Base-by-base conservation (phyloP, 2,113 vertebrate genomes). In the Phylloscopus trochilus region DNA sequence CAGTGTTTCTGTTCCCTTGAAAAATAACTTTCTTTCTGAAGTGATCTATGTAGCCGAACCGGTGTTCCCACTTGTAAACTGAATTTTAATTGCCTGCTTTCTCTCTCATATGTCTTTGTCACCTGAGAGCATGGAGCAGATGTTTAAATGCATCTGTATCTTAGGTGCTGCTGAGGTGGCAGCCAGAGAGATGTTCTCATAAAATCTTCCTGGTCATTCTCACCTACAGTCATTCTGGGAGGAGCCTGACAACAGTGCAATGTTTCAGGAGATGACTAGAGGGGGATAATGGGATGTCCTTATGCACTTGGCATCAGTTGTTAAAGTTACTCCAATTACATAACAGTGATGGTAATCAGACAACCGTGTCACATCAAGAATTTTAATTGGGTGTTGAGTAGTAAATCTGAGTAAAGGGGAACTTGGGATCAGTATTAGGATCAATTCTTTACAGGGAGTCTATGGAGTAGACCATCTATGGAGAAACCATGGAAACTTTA, bases 21-120 rank as follows among this genome's bases (percentile, higher is more conserved):
- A 94, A 90, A 95, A 89, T 58, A 82, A 41, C n/a, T 88, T 84
- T 44, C 46, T 69, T 82, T 89, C 44, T 87, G 35, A 83, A 70
- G 28, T 80, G 68, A 94, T 64, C 60, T 84, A 44, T 56, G n/a
- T 68, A 69, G n/a, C 44, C 8, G 5, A 88, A 56, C 56, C 68
- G 77, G 47, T 80, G 56, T 76, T 66, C 18, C 37, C 66, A 58
- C 79, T 82, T 26, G 39, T 22, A 79, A 83, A 73, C 44, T 75
- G 53, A 70, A 80, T 92, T 92, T 84, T 89, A 73, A 74, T 74
- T 87, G 60, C 14, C 41, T 26, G 2, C 26, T 90, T n/a, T 75
- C 79, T 92, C 4, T 73, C 59, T 83, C 59, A 22, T 62, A 46
- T 5, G 5, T 80, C 72, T 93, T 58, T 82, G 89, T 79, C 87